Percentiles rank a stretch among this genome's conserved stretches.
Conservation (phyloP, 1,140 invertebrate genomes). For the Gerris buenoi region DNA sequence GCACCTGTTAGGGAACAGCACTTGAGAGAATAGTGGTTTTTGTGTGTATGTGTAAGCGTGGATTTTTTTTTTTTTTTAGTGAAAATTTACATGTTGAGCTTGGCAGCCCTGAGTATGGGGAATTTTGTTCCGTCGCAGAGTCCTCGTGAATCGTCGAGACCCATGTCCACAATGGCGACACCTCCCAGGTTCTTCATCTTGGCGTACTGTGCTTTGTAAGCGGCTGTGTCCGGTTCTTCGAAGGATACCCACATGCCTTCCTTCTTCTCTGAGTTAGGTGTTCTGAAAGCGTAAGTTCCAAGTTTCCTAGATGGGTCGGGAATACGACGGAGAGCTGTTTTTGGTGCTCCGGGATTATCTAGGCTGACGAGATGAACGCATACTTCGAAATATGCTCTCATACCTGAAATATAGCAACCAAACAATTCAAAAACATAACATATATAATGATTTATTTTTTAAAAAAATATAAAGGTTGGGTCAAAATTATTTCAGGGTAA, state of each 20-base stretch:
- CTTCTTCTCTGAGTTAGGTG: slow-evolving; percentile 40
- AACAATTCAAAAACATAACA: too few relatives aligned
- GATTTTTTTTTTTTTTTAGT: too few relatives aligned
- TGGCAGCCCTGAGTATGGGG: slow-evolving; percentile 48
- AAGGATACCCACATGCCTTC: slow-evolving; percentile 82
- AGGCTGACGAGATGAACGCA: slow-evolving; percentile 52
- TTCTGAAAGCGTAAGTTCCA: slow-evolving; percentile 56
- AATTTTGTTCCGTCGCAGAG: slow-evolving; percentile 61
- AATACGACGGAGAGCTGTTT: slow-evolving; percentile 51
- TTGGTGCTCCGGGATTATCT: slow-evolving; percentile 35
- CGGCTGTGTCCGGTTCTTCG: slow-evolving; percentile 72
- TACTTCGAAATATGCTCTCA: slow-evolving; percentile 68
- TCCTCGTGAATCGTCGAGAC: slow-evolving; percentile 69
- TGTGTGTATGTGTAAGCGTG: not conserved
- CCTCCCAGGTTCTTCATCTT: slow-evolving; percentile 62
- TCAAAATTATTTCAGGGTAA: too few relatives aligned
- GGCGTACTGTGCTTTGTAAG: slow-evolving; percentile 61
- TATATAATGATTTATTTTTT: too few relatives aligned
- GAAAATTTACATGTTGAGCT: slow-evolving; percentile 35
- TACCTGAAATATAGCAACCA: slow-evolving; percentile 37
- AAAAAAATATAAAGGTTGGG: too few relatives aligned
- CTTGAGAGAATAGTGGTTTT: too few relatives aligned
- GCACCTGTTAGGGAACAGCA: too few relatives aligned
- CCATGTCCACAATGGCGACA: slow-evolving; percentile 61
- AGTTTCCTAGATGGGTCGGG: slow-evolving; percentile 59